These are phyloP conservation scores for Leptocoma aspasia DNA, from an alignment of 2,113 vertebrate species.

Conservation along the genomic window DNA sequence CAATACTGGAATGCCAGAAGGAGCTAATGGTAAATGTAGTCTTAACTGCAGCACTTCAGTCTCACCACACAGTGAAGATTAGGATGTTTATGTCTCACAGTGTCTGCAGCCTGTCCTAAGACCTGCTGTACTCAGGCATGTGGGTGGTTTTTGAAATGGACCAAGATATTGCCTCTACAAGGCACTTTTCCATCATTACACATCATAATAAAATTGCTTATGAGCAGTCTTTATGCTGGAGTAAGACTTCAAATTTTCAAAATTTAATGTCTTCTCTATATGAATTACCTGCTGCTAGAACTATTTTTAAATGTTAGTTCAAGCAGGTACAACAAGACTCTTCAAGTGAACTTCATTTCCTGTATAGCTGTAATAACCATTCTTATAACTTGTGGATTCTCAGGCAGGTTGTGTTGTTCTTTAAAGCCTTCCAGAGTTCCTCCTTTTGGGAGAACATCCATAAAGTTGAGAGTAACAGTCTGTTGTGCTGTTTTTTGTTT, in stretches of 20 bases:
- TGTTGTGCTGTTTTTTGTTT: not conserved
- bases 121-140: not conserved
- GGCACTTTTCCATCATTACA: not conserved
- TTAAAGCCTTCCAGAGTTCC: not conserved
- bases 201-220: not conserved
- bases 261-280: not conserved
- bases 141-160: not conserved
- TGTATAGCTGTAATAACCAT: not conserved
- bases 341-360: not conserved
- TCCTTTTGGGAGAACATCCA: not conserved
- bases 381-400: not conserved
- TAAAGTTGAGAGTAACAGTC: not conserved
- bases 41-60: not conserved
- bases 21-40: constrained; percentile 75
- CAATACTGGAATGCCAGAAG: constrained; percentile 65
- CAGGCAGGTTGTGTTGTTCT: not conserved
- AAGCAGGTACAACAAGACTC: not conserved
- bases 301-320: not conserved
- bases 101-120: not conserved
- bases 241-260: not conserved
- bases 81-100: not conserved
- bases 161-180: not conserved
- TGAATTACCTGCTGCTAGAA: not conserved
- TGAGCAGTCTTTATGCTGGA: not conserved
- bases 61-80: not conserved